These are phyloP conservation scores for Sebastes aleutianus DNA, from an alignment of 2,797 vertebrate genomes.

Conservation along the genomic window DNA sequence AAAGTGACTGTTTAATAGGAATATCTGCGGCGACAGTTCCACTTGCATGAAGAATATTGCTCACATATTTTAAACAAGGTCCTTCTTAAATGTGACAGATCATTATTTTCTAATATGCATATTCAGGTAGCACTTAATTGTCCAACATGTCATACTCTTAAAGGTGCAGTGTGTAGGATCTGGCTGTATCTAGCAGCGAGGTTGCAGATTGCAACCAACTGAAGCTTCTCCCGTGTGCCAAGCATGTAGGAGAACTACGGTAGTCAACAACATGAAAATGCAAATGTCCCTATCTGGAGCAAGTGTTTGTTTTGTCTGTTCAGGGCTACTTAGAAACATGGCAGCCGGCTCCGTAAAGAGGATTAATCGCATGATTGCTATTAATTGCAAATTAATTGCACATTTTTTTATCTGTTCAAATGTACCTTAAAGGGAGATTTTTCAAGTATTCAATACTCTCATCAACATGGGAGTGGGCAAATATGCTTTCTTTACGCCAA, in stretches of 20 bases:
- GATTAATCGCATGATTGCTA: too few relatives aligned
- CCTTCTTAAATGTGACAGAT: not conserved
- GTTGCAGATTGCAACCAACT: not conserved
- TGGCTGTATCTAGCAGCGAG: not conserved
- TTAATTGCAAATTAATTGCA: too few relatives aligned
- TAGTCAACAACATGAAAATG: not conserved
- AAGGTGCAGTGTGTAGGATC: not conserved
- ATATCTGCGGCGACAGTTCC: not conserved
- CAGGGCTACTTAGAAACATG: too few relatives aligned
- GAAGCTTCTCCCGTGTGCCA: not conserved
- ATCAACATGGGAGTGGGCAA: rapidly evolving
- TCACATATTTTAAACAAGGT: not conserved
- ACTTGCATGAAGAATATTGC: not conserved
- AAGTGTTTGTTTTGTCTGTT: too few relatives aligned
- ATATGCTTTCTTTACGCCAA: too few relatives aligned
- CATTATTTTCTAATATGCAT: not conserved
- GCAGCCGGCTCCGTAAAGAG: rapidly evolving
- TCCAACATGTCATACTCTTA: not conserved
- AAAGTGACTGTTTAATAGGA: slow-evolving; percentile 42
- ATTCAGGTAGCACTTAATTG: not conserved
- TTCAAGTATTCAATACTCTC: too few relatives aligned
- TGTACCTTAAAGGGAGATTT: too few relatives aligned
- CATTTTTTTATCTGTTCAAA: too few relatives aligned
- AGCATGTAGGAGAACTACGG: not conserved
- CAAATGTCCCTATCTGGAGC: too few relatives aligned